Percentiles rank a stretch among this genome's conserved stretches.
Conservation (phyloP, 2,113 vertebrate genomes). For the Gopherus evgoodei region DNA sequence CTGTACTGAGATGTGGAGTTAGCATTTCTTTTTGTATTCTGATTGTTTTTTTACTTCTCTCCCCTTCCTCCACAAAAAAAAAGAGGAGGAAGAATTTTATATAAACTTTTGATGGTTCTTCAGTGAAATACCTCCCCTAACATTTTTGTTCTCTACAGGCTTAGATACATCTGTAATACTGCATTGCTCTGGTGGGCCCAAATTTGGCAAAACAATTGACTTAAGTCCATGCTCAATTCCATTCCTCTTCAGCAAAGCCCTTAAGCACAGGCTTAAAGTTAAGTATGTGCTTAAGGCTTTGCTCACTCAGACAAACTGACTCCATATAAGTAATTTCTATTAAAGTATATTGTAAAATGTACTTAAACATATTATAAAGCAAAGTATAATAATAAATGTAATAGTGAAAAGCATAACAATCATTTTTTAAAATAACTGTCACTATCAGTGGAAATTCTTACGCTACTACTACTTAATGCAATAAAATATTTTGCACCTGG, state of each 20-base stretch:
- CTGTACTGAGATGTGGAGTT: not conserved
- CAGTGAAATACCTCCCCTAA: not conserved
- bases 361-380: not conserved
- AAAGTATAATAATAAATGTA: not conserved
- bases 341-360: not conserved
- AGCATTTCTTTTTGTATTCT: not conserved
- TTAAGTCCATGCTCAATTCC: not conserved
- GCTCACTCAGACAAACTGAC: not conserved
- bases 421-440: not conserved
- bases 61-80: too few relatives aligned
- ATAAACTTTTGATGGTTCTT: not conserved
- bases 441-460: not conserved
- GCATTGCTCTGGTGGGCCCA: not conserved
- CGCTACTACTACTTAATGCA: not conserved
- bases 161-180: rapidly evolving
- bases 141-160: not conserved
- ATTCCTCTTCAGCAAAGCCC: not conserved
- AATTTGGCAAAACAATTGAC: not conserved
- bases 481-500: not conserved
- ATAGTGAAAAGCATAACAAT: not conserved
- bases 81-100: not conserved
- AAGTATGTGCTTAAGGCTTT: not conserved
- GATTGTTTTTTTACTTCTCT: not conserved
- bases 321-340: constrained; percentile 13
- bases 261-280: not conserved